Evolutionary conservation across 2,888 invertebrate genomes (phyloP).

Genomic region (Sphaeridia pumilis): DNA sequence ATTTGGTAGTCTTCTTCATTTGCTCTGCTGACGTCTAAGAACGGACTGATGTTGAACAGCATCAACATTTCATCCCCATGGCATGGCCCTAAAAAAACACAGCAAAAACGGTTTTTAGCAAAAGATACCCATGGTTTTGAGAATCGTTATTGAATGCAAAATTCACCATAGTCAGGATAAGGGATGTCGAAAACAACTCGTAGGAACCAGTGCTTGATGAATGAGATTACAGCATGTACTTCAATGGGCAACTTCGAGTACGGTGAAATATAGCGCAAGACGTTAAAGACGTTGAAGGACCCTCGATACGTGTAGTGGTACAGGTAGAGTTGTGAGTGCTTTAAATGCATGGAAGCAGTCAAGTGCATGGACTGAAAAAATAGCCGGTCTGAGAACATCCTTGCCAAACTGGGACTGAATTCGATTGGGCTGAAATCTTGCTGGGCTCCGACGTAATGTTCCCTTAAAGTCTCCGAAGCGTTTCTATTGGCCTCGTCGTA

Average conservation of each 20-base stretch:
- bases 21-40: conserved; percentile 6
- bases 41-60: conserved; percentile 9
- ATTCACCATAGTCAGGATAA: neutral
- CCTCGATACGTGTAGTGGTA: conserved; percentile 11
- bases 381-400: conserved; percentile 8
- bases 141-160: too few relatives aligned
- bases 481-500: conserved; percentile 4
- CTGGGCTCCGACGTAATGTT: conserved; percentile 2
- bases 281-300: conserved; percentile 10
- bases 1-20: conserved; percentile 9
- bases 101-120: neutral
- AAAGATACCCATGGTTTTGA: neutral
- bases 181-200: conserved; percentile 2
- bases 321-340: conserved; percentile 3
- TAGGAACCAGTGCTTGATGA: conserved; percentile 10
- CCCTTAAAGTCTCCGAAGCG: conserved; percentile 2
- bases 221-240: conserved; percentile 1
- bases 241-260: conserved; percentile 11
- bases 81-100: conserved; percentile 5
- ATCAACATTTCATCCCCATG: conserved; percentile 14
- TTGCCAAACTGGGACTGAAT: neutral
- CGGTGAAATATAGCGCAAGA: conserved; percentile 9
- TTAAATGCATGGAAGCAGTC: conserved; percentile 6
- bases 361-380: conserved; percentile 12
- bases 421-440: neutral